Evolutionary conservation across 2,888 invertebrate genomes (phyloP), one percentile per base, ranked within the genome.

Genomic region (Eubasilissa splendida): DNA sequence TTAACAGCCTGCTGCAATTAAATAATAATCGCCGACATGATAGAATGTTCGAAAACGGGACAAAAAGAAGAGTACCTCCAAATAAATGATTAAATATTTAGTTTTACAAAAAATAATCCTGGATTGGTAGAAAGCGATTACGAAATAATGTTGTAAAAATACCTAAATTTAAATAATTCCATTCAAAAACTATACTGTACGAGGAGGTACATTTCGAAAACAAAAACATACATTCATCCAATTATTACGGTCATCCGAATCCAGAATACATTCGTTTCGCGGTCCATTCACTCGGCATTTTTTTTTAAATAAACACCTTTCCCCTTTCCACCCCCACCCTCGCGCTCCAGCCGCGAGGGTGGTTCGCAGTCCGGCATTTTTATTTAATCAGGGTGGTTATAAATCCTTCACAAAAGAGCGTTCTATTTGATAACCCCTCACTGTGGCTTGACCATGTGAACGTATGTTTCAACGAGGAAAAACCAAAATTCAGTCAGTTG

Each of bases 401-500:
- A 52, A 70, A 70, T 52, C 22, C 50, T 22, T 14, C 70, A 22
- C 22, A 53, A 70, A 70, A 52, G 52, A 53, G 70, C 70, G 53
- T 70, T 70, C 54, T 70, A 70, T 70, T 70, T 70, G 70, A 70
- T 70, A 53, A 54, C 70, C 70, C 70, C 70, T 70, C 54, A 12
- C 70, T 53, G 52, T 14, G 70, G 52, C 70, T 70, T 70, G 70
- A 70, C 70, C 70, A 70, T 70, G 53, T 70, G 70, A 53, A 68
- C 14, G 50, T 52, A 68, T n/a, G n/a, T 14, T 50, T 14, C n/a
- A 68, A 70, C 52, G 10, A 3, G 11, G 8, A 8, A 50, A 22
- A 52, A 4, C 22, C 14, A 10, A 11, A 14, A 70, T 11, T 53
- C 52, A 54, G 54, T 2, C 4, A 5, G 10, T 11, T n/a, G 14